Percentiles rank a stretch among this genome's conserved stretches.
These are phyloP conservation scores for Corbicula japonica DNA, from an alignment of 2,888 invertebrate species.

Conservation along the genomic window DNA sequence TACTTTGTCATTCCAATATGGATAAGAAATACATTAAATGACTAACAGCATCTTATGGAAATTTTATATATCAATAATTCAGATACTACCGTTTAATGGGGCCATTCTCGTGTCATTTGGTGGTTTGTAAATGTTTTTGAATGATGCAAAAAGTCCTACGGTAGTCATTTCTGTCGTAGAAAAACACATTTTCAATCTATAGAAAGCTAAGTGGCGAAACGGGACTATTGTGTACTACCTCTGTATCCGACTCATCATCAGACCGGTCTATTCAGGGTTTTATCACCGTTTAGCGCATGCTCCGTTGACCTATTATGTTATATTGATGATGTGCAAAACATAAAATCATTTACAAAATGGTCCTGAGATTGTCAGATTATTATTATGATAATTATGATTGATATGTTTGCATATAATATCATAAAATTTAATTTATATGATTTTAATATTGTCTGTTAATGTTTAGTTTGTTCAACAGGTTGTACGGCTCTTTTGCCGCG, in stretches of 20 bases:
- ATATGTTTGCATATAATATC: neutral
- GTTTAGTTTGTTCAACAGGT: too few species aligned
- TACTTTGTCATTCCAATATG: too few species aligned
- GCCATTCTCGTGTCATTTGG: neutral
- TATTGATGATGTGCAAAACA: constrained; percentile 27
- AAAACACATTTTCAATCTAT: constrained; percentile 1
- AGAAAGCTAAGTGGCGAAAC: constrained; percentile 13
- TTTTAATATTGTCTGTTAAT: neutral
- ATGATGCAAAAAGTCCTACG: neutral
- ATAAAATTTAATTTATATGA: constrained; percentile 3
- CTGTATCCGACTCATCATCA: neutral
- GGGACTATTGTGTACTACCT: constrained; percentile 8
- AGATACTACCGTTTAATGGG: neutral
- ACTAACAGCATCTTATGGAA: too few species aligned
- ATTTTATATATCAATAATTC: neutral
- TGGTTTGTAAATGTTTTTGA: constrained; percentile 1
- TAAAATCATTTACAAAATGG: constrained; percentile 17
- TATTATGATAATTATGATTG: constrained; percentile 6
- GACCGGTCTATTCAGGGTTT: neutral
- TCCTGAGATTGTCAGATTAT: constrained; percentile 21
- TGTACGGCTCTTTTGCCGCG: too few species aligned
- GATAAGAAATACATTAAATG: too few species aligned
- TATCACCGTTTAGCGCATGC: constrained; percentile 3
- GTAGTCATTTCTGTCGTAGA: neutral
- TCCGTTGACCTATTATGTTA: constrained; percentile 11